phyloP scores from a whole-genome alignment of 2,113 vertebrate genomes.

The Speoplatyrhinus poulsoni region DNA sequence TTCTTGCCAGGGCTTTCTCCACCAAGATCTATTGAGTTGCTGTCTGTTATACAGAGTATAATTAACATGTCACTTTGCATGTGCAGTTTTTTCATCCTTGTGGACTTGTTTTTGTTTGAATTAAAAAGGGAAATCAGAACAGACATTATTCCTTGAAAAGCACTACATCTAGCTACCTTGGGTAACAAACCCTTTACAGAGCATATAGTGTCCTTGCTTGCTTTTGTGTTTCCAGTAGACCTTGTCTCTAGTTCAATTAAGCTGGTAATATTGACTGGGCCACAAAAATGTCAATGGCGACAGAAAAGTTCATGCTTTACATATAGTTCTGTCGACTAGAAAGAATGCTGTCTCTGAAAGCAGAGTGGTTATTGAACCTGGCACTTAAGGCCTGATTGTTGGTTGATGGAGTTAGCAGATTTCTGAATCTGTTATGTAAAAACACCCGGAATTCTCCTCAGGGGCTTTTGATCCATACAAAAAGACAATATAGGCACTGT shows the following conservation, averaged over 20 bases:
- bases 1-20: conserved; percentile 2
- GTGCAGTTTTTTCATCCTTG: conserved; percentile 13
- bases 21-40: conserved; percentile 20
- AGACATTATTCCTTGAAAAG: conserved; percentile 18
- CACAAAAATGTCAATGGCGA: conserved; percentile 55
- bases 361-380: conserved; percentile 55
- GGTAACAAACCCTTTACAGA: conserved; percentile 37
- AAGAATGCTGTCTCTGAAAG: conserved; percentile 34
- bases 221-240: conserved; percentile 19
- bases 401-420: conserved; percentile 52
- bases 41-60: background rate
- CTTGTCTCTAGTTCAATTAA: conserved; percentile 46
- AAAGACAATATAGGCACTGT: conserved; percentile 20
- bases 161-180: conserved; percentile 12
- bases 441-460: conserved; percentile 34
- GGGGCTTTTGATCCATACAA: conserved; percentile 24
- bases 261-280: conserved; percentile 66
- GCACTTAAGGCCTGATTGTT: conserved; percentile 48
- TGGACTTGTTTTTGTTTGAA: background rate
- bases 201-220: conserved; percentile 24
- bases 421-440: conserved; percentile 62
- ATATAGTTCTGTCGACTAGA: conserved; percentile 47
- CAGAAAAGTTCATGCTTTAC: conserved; percentile 52
- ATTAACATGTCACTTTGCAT: conserved; percentile 20
- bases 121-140: conserved; percentile 5